phyloP scores from a whole-genome alignment of 2,888 invertebrate species.

The Drosophila cognata region DNA sequence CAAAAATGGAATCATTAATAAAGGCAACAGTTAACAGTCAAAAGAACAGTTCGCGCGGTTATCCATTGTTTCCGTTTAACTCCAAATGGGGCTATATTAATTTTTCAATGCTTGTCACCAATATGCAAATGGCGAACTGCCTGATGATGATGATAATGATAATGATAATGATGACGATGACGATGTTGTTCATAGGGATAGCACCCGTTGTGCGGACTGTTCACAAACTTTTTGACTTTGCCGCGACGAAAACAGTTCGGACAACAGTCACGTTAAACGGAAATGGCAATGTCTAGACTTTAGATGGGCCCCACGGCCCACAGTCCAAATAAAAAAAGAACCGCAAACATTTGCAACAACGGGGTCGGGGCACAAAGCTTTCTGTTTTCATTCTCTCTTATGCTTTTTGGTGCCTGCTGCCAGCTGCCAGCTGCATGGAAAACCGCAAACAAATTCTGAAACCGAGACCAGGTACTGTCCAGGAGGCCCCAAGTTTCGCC shows the following conservation, averaged over 20 bases:
- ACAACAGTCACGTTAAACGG: constrained; percentile 73
- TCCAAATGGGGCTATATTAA: constrained; percentile 3
- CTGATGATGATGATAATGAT: constrained; percentile 26
- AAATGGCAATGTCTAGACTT: constrained; percentile 77
- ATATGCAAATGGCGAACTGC: constrained; percentile 57
- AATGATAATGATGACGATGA: constrained; percentile 1
- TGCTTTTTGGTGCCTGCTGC: constrained; percentile 26
- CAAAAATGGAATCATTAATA: constrained; percentile 17
- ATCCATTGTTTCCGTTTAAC: constrained; percentile 11
- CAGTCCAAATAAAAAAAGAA: constrained; percentile 27
- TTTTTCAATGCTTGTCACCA: constrained; percentile 25
- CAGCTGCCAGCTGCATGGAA: constrained; percentile 26
- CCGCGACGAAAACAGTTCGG: constrained; percentile 29
- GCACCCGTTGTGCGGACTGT: constrained; percentile 18
- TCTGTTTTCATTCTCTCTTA: constrained; percentile 44
- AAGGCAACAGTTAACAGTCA: constrained; percentile 16
- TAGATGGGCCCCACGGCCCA: constrained; percentile 45
- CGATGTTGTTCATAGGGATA: constrained; percentile 23
- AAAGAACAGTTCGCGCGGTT: constrained; percentile 5
- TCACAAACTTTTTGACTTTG: constrained; percentile 20
- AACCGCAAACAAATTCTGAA: constrained; percentile 64
- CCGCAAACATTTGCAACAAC: constrained; percentile 61
- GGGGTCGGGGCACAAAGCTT: constrained; percentile 54
- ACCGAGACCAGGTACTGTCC: constrained; percentile 22
- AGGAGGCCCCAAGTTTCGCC: not conserved